These are phyloP conservation scores for Melikaiella ostensackeni DNA, from an alignment of 2,888 invertebrate species.

Conservation along the genomic window DNA sequence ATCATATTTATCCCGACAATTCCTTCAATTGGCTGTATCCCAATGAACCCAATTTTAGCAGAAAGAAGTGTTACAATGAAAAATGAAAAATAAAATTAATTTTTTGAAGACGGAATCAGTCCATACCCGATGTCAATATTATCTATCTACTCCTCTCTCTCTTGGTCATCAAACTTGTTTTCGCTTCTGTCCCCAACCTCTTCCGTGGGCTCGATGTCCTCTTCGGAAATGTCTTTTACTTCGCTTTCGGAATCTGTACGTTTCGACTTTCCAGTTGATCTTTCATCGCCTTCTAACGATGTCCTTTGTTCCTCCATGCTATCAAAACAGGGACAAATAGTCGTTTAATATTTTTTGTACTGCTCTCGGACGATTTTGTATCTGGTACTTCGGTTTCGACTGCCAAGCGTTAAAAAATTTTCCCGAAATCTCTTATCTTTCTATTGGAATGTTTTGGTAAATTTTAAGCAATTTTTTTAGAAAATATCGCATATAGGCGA, in stretches of 20 bases:
- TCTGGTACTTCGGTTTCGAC: conserved; percentile 18
- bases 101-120: conserved; percentile 52
- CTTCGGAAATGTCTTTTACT: conserved; percentile 64
- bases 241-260: conserved; percentile 63
- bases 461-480: conserved; percentile 27
- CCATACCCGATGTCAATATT: conserved; percentile 52
- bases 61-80: conserved; percentile 57
- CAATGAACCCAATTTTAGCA: conserved; percentile 61
- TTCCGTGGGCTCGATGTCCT: conserved; percentile 72
- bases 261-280: conserved; percentile 61
- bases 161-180: conserved; percentile 72
- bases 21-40: conserved; percentile 62
- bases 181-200: conserved; percentile 71
- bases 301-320: conserved; percentile 69
- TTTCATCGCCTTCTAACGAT: conserved; percentile 58
- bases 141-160: conserved; percentile 72
- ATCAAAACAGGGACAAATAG: conserved; percentile 35
- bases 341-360: conserved; percentile 27
- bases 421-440: conserved; percentile 16
- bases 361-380: not conserved
- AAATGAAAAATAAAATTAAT: conserved; percentile 57
- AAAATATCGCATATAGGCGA: not conserved
- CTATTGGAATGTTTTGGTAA: conserved; percentile 19
- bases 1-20: conserved; percentile 62
- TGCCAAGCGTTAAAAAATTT: conserved; percentile 31